Percentiles rank a stretch among this genome's conserved stretches.
Conservation (phyloP, 2,113 vertebrate genomes). For the Petrocephalus zakoni region DNA sequence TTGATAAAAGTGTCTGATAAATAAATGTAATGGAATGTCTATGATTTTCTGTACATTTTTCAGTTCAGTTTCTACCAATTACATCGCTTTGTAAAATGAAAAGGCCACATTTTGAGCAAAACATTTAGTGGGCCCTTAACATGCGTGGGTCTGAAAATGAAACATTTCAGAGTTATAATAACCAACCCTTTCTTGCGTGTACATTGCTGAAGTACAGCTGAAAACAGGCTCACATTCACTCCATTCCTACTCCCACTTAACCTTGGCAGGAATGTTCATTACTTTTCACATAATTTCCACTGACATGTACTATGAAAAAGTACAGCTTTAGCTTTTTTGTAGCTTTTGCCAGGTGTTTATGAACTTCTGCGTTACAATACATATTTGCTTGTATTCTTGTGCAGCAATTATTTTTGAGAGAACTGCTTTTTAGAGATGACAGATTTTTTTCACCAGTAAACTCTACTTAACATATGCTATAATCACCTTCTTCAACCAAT, state of each 20-base stretch:
- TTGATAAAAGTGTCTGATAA: background rate
- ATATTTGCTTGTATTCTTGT: background rate
- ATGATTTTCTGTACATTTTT: background rate
- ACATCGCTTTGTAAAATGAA: background rate
- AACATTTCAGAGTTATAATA: background rate
- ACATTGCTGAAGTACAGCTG: background rate
- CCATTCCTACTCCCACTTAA: slow-evolving; percentile 35
- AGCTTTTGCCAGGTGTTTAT: background rate
- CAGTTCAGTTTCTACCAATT: background rate
- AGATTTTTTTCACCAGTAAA: background rate
- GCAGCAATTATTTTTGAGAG: background rate
- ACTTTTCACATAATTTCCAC: slow-evolving; percentile 26
- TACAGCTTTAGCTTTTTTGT: background rate
- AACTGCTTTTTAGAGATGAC: background rate
- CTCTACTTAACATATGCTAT: background rate
- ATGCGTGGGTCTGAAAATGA: background rate
- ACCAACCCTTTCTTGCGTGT: slow-evolving; percentile 9
- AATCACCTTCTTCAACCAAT: too few relatives aligned
- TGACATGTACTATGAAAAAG: slow-evolving; percentile 7
- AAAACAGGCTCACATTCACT: slow-evolving; percentile 27
- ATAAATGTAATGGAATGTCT: background rate
- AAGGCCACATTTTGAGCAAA: background rate
- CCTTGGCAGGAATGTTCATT: slow-evolving; percentile 30
- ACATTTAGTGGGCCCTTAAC: background rate
- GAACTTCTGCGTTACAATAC: background rate